Percentiles rank a stretch among this genome's conserved stretches.
These are phyloP conservation scores for Sympetrum striolatum DNA, from an alignment of 2,888 invertebrate genomes.

Conservation along the genomic window DNA sequence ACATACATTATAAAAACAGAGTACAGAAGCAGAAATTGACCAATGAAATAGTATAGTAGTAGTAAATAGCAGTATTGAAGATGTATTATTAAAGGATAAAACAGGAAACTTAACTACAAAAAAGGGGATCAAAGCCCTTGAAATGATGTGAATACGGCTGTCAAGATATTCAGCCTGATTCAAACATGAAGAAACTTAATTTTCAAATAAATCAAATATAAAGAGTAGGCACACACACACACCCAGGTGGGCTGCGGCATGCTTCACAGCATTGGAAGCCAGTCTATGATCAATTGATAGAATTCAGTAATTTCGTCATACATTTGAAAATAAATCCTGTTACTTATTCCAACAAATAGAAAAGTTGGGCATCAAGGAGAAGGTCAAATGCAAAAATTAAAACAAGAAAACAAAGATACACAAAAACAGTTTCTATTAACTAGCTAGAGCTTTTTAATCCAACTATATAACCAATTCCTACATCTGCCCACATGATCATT, in stretches of 20 bases:
- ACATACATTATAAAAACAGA: constrained; percentile 42
- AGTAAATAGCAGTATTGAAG: constrained; percentile 42
- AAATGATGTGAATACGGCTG: constrained; percentile 4
- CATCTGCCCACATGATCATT: constrained; percentile 32
- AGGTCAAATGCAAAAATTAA: constrained; percentile 22
- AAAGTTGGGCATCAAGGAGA: constrained; percentile 5
- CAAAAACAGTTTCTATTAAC: constrained; percentile 22
- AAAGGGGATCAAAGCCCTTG: constrained; percentile 17
- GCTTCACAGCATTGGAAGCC: constrained; percentile 42
- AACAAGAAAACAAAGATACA: constrained; percentile 19
- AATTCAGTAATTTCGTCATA: background rate
- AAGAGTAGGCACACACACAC: constrained; percentile 3
- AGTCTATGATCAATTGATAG: constrained; percentile 32
- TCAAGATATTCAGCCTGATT: background rate
- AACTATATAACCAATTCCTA: constrained; percentile 40
- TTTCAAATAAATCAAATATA: constrained; percentile 31
- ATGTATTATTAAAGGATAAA: constrained; percentile 17
- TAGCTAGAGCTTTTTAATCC: constrained; percentile 23
- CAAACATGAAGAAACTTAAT: constrained; percentile 20
- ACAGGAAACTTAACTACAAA: constrained; percentile 35
- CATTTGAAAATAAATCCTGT: constrained; percentile 19
- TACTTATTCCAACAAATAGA: constrained; percentile 14
- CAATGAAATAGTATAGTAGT: constrained; percentile 41
- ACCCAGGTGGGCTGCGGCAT: constrained; percentile 37
- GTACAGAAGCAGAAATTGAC: constrained; percentile 42